Base-by-base conservation (phyloP, 2,797 vertebrate species). In the Erethizon dorsatum region DNA sequence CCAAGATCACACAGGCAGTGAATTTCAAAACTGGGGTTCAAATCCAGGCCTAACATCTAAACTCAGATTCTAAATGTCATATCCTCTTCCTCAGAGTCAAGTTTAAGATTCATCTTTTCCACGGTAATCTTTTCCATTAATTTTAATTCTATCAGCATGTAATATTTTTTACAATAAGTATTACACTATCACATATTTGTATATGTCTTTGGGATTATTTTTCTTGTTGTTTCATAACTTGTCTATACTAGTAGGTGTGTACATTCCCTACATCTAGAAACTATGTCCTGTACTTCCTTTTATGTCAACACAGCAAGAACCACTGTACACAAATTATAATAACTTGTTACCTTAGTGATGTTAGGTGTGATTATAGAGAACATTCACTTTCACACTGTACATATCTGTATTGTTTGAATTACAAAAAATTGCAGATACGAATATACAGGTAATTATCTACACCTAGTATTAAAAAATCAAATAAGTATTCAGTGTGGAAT, bases 71-170 rank as follows among this genome's bases (percentile, higher is more conserved):
- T 91, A 96, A 88, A 83, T 87, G 47, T 69, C 71, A 77, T 54
- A 4, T 61, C n/a, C 26, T 87, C 78, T 56, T 91, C 33, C 54
- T 91, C 88, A 92, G 85, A 87, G 41, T 13, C 75, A 97, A 91
- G 45, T 92, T 83, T 95, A 94, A 93, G 88, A 92, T 71, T 85
- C 26, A 87, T 78, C 52, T 82, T 96, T 94, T 73, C 31, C 63
- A 83, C 80, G 56, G 87, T 93, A 83, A 80, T 69, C 37, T 88
- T 91, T 69, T 26, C 73, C 88, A n/a, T 86, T 79, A 77, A 75
- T 94, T 95, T 93, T 78, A 79, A 93, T 86, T 79, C 11, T 10
- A 47, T 77, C 12, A 54, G 57, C 26, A 90, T 26, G 41, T 41
- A 41, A 41, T 41, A 79, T 84, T 95, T 83, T 92, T 71, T 61